These are phyloP conservation scores for Galendromus occidentalis DNA, from an alignment of 1,140 invertebrate species.

Conservation along the genomic window DNA sequence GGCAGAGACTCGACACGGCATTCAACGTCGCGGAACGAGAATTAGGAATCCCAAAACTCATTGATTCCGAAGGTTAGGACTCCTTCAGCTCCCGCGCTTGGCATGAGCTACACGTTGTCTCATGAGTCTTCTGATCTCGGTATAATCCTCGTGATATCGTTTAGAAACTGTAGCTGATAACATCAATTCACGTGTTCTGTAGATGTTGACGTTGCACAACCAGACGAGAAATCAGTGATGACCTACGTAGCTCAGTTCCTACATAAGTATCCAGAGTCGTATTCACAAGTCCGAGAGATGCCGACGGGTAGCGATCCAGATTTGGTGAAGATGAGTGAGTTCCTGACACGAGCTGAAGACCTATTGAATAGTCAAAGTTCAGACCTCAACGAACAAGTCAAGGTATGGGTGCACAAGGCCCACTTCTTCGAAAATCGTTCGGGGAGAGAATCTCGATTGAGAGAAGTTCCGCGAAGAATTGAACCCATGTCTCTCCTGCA, in stretches of 20 bases:
- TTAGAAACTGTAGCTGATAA: too few relatives aligned
- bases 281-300: slow-evolving; percentile 17
- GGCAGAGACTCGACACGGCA: slow-evolving; percentile 62
- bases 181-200: slow-evolving; percentile 15
- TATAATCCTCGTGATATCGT: too few relatives aligned
- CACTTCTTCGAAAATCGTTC: not conserved
- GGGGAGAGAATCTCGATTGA: not conserved
- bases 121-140: too few relatives aligned
- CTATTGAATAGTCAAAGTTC: not conserved
- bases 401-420: not conserved
- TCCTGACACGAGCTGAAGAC: slow-evolving; percentile 8
- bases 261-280: slow-evolving; percentile 51
- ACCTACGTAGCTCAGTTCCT: slow-evolving; percentile 97
- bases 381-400: slow-evolving; percentile 4
- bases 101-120: too few relatives aligned
- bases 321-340: slow-evolving; percentile 8
- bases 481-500: slow-evolving; percentile 14
- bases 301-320: slow-evolving; percentile 4
- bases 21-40: slow-evolving; percentile 80
- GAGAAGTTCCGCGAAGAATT: not conserved
- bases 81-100: not conserved
- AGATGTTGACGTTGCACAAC: slow-evolving; percentile 87
- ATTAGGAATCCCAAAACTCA: slow-evolving; percentile 69
- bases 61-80: slow-evolving; percentile 55
- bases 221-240: slow-evolving; percentile 97